Base-by-base conservation (phyloP, 2,797 vertebrate genomes). In the Gymnothorax reevesii region DNA sequence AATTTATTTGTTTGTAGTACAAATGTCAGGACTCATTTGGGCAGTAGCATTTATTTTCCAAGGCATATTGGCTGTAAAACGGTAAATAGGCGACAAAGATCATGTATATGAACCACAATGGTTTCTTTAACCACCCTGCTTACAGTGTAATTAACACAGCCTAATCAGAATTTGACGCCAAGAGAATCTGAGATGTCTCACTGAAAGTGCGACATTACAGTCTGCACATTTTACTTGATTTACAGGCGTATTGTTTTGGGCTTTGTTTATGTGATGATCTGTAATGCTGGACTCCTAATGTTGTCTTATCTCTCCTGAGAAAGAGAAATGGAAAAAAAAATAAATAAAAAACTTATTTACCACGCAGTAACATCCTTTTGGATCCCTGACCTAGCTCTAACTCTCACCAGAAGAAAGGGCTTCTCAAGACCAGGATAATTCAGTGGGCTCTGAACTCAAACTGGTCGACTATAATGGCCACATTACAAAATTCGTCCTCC, bases 401-500 rank as follows among this genome's bases (percentile, higher is more conserved):
- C 77, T 54, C 84, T 85, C 84, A 85, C 84, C 66, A 42, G 66
- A 85, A 85, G 64, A 71, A 84, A 54, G 52, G 33, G 84, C 84
- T 85, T n/a, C 66, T 33, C 22, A 42, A 64, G 75, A n/a, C 73
- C 25, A 85, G 54, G 66, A 85, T 57, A 75, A 9, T 49, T 69
- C 57, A 73, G 84, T 85, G 84, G 54, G 25, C 84, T 71, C 33
- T 85, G 84, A 85, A 85, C 64, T 71, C 52, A 55, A 10, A 13
- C 20, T 66, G 49, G 8, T 85, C 20, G 49, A 75, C 66, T 69
- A 13, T 22, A 49, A 85, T 85, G 25, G 75, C 17, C n/a, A 57
- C 84, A 85, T 85, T 69, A 75, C 84, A 85, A 13, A 85, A 69
- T n/a, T 73, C 57, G 49, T 66, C 54, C 22, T 73, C 64, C 20